These are phyloP conservation scores for Schlechtendalia chinensis DNA, from an alignment of 1,140 invertebrate species.

Conservation along the genomic window DNA sequence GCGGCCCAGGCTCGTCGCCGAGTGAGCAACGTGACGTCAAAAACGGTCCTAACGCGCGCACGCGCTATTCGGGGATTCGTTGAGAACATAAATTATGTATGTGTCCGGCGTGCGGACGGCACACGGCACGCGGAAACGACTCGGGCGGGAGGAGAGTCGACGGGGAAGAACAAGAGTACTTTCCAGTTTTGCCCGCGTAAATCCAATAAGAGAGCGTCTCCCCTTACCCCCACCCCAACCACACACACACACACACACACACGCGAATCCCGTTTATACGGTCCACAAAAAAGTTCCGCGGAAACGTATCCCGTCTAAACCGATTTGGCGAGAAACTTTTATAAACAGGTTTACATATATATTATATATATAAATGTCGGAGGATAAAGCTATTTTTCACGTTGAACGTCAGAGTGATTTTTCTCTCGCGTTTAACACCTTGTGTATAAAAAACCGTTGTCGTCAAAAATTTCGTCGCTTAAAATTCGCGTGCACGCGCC, in stretches of 20 bases:
- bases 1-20: no score
- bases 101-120: not conserved
- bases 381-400: not conserved
- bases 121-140: not conserved
- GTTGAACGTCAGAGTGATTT: not conserved
- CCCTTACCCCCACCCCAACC: no score
- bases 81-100: conserved; percentile 21
- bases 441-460: not conserved
- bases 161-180: conserved; percentile 5
- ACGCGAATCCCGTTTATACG: not conserved
- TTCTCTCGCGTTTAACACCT: not conserved
- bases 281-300: not conserved
- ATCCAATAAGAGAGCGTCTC: not conserved
- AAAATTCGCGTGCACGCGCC: not conserved
- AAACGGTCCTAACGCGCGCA: not conserved
- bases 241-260: no score
- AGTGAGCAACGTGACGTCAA: no score
- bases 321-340: conserved; percentile 16
- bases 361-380: not conserved
- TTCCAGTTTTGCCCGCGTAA: conserved; percentile 7
- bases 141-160: not conserved
- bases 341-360: conserved; percentile 26
- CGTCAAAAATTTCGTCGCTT: not conserved
- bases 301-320: conserved; percentile 16
- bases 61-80: not conserved